These are phyloP conservation scores for Nannoperca australis DNA, from an alignment of 2,797 vertebrate genomes.

Conservation along the genomic window DNA sequence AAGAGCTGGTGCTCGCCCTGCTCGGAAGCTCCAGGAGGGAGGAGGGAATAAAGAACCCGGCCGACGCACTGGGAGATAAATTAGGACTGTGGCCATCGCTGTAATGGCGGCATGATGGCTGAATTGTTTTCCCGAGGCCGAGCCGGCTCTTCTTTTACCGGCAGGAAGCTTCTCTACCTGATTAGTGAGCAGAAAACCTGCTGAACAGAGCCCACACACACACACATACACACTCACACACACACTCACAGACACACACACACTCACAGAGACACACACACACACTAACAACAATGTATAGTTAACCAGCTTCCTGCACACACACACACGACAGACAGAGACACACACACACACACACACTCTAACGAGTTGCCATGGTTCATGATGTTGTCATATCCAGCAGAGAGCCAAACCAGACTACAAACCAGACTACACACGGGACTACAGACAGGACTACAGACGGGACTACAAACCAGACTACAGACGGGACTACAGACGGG, in stretches of 20 bases:
- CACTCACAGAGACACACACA: neutral
- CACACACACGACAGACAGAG: no score
- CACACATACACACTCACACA: constrained; percentile 15
- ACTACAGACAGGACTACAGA: no score
- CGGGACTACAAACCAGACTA: no score
- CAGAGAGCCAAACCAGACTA: constrained; percentile 10
- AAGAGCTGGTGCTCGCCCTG: constrained; percentile 53
- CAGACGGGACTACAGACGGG: no score
- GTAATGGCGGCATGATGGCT: constrained; percentile 70
- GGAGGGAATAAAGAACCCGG: no score
- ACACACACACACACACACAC: constrained; percentile 13
- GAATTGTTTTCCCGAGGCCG: constrained; percentile 73
- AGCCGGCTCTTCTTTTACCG: constrained; percentile 64
- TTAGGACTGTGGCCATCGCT: constrained; percentile 64
- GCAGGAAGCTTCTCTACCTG: constrained; percentile 71
- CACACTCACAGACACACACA: constrained; percentile 22
- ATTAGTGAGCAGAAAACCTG: constrained; percentile 74
- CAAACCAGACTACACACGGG: no score
- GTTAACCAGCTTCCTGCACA: constrained; percentile 25
- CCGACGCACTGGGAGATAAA: constrained; percentile 67
- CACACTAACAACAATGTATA: constrained; percentile 9
- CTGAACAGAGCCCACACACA: constrained; percentile 50
- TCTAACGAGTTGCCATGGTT: constrained; percentile 58
- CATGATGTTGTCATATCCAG: constrained; percentile 44
- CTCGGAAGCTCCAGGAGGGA: constrained; percentile 4